Percentiles rank a stretch among this genome's conserved stretches.
These are phyloP conservation scores for Agrochola circellaris DNA, from an alignment of 2,888 invertebrate species.

Conservation along the genomic window DNA sequence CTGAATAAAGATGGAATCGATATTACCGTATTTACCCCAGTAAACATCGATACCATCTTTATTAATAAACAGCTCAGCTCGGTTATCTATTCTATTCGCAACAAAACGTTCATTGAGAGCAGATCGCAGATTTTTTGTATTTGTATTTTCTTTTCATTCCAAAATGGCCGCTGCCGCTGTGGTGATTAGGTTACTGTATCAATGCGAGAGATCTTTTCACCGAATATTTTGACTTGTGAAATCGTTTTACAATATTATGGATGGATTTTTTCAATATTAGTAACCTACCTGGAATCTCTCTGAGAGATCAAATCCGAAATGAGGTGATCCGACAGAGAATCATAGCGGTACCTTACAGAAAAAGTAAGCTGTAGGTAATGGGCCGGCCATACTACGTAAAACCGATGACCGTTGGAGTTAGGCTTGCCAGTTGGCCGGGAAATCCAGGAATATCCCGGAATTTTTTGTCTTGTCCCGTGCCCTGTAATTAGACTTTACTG, in stretches of 20 bases:
- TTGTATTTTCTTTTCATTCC: constrained; percentile 32
- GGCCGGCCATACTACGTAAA: neutral
- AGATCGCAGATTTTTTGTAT: constrained; percentile 21
- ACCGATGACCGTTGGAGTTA: neutral
- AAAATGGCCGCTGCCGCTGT: constrained; percentile 17
- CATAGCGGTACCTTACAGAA: too few relatives aligned
- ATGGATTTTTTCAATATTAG: neutral
- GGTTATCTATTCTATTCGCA: constrained; percentile 26
- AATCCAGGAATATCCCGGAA: too few relatives aligned
- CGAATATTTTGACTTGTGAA: neutral
- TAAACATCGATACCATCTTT: constrained; percentile 34
- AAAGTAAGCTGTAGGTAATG: too few relatives aligned
- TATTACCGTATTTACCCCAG: too few relatives aligned
- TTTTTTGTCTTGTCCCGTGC: too few relatives aligned
- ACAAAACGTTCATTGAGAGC: constrained; percentile 37
- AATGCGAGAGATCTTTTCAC: neutral
- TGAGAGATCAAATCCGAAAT: too few relatives aligned
- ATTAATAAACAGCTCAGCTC: constrained; percentile 48
- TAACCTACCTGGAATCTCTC: too few relatives aligned
- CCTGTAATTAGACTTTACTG: too few relatives aligned
- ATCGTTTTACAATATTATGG: neutral
- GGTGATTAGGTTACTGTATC: constrained; percentile 20
- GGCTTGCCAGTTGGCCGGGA: too few relatives aligned
- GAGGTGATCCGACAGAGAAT: neutral
- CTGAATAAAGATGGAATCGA: too few relatives aligned